Base-by-base conservation (phyloP, 2,113 vertebrate genomes). In the Pampusana beccarii region DNA sequence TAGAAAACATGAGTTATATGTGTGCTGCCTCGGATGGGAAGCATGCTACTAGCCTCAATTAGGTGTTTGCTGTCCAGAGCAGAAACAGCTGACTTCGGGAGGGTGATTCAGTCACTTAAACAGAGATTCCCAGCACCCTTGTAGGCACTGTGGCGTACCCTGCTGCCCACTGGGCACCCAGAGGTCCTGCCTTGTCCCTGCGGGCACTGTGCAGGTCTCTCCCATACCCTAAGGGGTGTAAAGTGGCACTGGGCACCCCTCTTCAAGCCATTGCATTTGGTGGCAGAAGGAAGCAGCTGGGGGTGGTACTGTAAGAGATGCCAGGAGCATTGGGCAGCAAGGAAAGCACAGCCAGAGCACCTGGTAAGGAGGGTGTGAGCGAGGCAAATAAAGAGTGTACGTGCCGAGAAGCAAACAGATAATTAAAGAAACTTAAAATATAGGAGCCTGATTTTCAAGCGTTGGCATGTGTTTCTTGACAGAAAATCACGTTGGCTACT, bases 381-480 rank as follows among this genome's bases (percentile, higher is more conserved):
- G 44, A 90, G 16, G 70, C 70, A 80, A 80, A 50, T 65, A 46
- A 40, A 72, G 25, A 82, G 44, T 64, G 65, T 95, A 60, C 58
- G 34, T 87, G 60, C 87, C 8, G 23, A 57, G 46, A 53, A 91
- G 18, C 87, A 62, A 58, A 79, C 53, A 92, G 84, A 80, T 88
- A 92, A 86, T 91, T 88, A 90, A 93, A 90, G 92, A 86, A 92
- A 80, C 75, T 73, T 69, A 57, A 90, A 93, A 83, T 77, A 34
- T 8, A 77, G 46, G 34, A 96, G 50, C 40, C 28, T 78, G 67
- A 1, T 54, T 92, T 95, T 90, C 78, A 58, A 46, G 54, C 33
- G 28, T 14, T 88, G 83, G 38, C 50, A 58, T 56, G 62, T 93
- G 74, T 80, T 92, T 82, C 82, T 73, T 95, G 82, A 83, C 72